Base-by-base conservation (phyloP, 2,888 invertebrate species). In the Acleris laterana region DNA sequence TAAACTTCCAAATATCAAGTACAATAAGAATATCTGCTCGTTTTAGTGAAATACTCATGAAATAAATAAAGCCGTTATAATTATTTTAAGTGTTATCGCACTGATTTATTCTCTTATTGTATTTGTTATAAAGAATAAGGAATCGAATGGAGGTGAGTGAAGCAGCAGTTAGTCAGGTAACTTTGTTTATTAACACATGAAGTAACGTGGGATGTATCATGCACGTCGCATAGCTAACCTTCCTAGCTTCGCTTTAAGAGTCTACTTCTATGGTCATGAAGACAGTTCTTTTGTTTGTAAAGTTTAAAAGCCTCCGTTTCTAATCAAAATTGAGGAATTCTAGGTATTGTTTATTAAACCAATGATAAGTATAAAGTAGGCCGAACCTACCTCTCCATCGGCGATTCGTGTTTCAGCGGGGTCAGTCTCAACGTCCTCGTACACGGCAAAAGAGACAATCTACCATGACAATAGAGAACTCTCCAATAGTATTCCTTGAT, bases 131-230 rank as follows among this genome's bases (percentile, higher is more conserved):
- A 25, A 38, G 13, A 65, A 71, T 62, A 71, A 71, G 78, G 77
- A 78, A 78, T 68, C 82, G 81, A 72, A 82, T 84, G 79, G 73
- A 74, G 72, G 82, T 84, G 82, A 75, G 74, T 82, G 77, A 81
- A 86, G 87, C 87, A 82, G 82, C 69, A 81, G 88, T 93, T 90
- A 89, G 90, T 90, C 89, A 87, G 82, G 88, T 92, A 90, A 92
- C 90, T 90, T 92, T 93, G 92, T 92, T 93, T 91, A 93, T 90
- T 85, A 92, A 92, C 93, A 93, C 93, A 93, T 93, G 93, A 93
- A 92, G 89, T 93, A 90, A 82, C 83, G 80, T 84, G 84, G 87
- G 89, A 78, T 71, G 78, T 75, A 78, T 77, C 93, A 93, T 93
- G 93, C 93, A 87, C 77, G 77, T 81, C 82, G 85, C 87, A 85